Conservation (phyloP, 2,888 invertebrate genomes). For the Leptura quadrifasciata region DNA sequence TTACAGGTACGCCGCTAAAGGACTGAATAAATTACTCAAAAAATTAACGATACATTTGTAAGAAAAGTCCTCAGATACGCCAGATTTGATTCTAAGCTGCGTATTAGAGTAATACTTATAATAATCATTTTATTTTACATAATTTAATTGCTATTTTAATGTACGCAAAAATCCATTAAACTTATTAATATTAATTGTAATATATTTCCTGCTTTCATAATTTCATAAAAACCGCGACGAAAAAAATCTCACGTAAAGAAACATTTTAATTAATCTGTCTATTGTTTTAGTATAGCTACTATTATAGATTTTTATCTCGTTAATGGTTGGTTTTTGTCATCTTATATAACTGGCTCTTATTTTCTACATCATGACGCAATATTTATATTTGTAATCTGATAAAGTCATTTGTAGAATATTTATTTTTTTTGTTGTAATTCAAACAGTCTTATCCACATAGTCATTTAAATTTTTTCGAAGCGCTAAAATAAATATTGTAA, state of each 20-base stretch:
- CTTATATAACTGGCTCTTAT: constrained; percentile 7
- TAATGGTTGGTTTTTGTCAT: constrained; percentile 3
- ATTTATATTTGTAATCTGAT: constrained; percentile 14
- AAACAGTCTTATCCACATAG: not conserved
- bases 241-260: not conserved
- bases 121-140: too few species aligned
- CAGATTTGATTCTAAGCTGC: too few species aligned
- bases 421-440: not conserved
- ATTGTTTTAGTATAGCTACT: not conserved
- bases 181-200: not conserved
- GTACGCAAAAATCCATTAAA: not conserved
- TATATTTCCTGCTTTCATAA: constrained; percentile 2
- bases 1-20: too few species aligned
- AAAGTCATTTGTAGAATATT: constrained; percentile 6
- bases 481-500: constrained; percentile 6
- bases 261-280: not conserved
- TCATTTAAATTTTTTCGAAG: not conserved
- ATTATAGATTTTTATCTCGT: not conserved
- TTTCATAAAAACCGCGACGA: not conserved
- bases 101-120: too few species aligned
- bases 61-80: too few species aligned
- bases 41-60: too few species aligned
- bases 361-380: not conserved
- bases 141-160: not conserved
- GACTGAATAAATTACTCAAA: too few species aligned